These are phyloP conservation scores for Erythrolamprus reginae DNA, from an alignment of 2,113 vertebrate species.

Conservation along the genomic window DNA sequence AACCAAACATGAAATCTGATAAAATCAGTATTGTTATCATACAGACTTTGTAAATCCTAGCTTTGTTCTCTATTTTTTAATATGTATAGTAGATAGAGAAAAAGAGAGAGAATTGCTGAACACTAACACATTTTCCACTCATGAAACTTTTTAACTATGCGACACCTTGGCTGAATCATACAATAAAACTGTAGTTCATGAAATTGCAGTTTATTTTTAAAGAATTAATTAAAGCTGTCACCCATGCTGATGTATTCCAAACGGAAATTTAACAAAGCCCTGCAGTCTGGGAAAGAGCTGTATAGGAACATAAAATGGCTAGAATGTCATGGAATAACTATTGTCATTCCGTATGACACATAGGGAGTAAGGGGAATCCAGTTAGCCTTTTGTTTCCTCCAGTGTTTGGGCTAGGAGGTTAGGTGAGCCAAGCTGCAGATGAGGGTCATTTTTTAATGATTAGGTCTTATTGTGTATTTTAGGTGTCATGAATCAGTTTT, in stretches of 20 bases:
- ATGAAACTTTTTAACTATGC: not conserved
- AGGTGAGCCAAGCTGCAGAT: not conserved
- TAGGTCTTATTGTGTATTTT: not conserved
- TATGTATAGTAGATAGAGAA: not conserved
- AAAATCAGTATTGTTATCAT: not conserved
- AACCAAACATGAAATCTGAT: not conserved
- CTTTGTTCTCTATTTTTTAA: not conserved
- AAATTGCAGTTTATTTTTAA: not conserved
- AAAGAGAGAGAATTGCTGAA: not conserved
- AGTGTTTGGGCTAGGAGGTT: not conserved
- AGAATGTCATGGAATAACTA: not conserved
- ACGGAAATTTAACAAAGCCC: not conserved
- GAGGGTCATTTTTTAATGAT: not conserved
- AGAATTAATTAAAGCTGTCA: not conserved
- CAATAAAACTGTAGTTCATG: not conserved
- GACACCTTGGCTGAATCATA: not conserved
- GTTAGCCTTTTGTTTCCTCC: not conserved
- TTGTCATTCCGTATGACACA: not conserved
- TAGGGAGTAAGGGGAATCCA: not conserved
- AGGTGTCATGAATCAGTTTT: not conserved
- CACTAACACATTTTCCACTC: not conserved
- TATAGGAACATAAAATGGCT: not conserved
- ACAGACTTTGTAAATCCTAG: not conserved
- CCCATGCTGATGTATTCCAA: not conserved
- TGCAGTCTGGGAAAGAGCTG: not conserved